Percentiles rank a stretch among this genome's conserved stretches.
phyloP scores from a whole-genome alignment of 2,113 vertebrate genomes.

The Anarhynchus alexandrinus region DNA sequence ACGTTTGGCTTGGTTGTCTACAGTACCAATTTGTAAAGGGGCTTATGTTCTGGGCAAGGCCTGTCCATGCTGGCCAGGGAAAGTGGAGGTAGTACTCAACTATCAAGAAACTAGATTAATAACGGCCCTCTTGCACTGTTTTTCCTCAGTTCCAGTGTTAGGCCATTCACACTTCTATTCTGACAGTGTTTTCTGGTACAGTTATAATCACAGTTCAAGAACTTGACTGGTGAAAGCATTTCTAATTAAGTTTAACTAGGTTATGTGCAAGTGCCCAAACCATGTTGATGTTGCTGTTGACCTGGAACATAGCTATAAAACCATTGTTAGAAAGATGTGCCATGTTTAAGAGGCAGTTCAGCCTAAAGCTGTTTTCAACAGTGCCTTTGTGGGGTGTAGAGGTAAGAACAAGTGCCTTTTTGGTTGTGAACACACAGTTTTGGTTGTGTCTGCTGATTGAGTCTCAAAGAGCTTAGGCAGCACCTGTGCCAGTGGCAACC shows the following conservation, averaged over 20 bases:
- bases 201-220: background rate
- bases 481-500: background rate
- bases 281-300: background rate
- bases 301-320: background rate
- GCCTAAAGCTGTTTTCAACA: background rate
- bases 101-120: background rate
- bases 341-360: background rate
- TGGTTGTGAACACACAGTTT: background rate
- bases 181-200: background rate
- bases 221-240: background rate
- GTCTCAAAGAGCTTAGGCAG: background rate
- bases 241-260: background rate
- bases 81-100: background rate
- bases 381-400: background rate
- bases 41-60: background rate
- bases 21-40: background rate
- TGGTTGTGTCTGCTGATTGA: background rate
- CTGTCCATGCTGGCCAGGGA: background rate
- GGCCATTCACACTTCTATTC: background rate
- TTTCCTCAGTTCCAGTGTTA: background rate
- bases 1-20: background rate
- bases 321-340: background rate
- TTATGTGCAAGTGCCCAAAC: background rate
- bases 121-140: background rate
- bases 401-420: background rate